phyloP scores from a whole-genome alignment of 35 echinoderm and acorn worm species.

The Eucidaris tribuloides region DNA sequence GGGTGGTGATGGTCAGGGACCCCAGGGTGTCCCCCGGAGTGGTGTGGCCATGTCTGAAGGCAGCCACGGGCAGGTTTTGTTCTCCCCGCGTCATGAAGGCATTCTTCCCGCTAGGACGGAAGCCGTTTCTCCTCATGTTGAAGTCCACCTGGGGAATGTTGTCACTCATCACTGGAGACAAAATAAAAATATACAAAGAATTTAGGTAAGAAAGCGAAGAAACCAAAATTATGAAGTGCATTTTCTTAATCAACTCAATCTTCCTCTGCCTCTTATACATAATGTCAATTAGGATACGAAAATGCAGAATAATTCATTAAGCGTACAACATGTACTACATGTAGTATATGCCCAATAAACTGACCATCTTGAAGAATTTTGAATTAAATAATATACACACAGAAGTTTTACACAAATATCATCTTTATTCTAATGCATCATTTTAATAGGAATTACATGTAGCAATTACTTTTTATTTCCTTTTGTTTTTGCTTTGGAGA shows the following conservation, averaged over 20 bases:
- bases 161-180: conserved; percentile 15
- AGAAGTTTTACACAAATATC: no score
- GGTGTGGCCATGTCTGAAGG: conserved; percentile 6
- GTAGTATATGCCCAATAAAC: no score
- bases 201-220: background rate
- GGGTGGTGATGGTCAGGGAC: conserved; percentile 10
- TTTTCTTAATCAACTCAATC: background rate
- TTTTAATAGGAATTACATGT: no score
- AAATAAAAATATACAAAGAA: background rate
- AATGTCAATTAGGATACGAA: background rate
- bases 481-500: no score
- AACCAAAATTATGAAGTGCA: background rate
- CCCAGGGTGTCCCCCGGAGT: background rate
- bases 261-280: background rate
- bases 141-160: background rate
- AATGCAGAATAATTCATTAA: background rate
- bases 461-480: no score
- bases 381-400: no score
- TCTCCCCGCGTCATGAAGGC: conserved; percentile 13
- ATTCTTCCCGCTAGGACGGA: conserved; percentile 34
- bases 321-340: no score
- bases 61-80: background rate
- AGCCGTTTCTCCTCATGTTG: conserved; percentile 32
- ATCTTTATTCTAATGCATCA: no score
- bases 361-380: no score